Conservation (phyloP, 1,140 invertebrate genomes). For the Sarcophaga peregrina region DNA sequence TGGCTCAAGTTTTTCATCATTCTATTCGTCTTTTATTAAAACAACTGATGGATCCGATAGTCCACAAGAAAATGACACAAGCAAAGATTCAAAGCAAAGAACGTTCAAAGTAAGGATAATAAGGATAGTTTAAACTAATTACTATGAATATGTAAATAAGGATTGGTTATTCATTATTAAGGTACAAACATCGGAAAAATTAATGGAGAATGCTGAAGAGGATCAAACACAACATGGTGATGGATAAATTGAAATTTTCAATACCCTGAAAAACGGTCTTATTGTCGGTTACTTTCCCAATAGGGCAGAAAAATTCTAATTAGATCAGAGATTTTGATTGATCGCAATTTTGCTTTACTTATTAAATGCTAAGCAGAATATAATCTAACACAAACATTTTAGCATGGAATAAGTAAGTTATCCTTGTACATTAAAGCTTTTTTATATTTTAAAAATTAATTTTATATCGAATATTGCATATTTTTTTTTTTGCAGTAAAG, state of each 20-base stretch:
- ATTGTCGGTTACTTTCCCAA: too few relatives aligned
- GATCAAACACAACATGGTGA: constrained; percentile 60
- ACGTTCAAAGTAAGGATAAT: constrained; percentile 54
- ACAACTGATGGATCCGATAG: constrained; percentile 67
- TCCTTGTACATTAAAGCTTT: background rate
- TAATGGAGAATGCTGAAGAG: constrained; percentile 57
- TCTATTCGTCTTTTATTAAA: constrained; percentile 70
- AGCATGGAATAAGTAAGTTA: background rate
- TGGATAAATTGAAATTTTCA: constrained; percentile 48
- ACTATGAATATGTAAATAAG: background rate
- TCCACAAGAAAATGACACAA: constrained; percentile 56
- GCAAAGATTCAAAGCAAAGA: constrained; percentile 56
- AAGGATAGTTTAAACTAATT: background rate
- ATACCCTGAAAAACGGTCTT: background rate
- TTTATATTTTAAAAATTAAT: background rate
- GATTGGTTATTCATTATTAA: constrained; percentile 10
- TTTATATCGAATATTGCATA: too few relatives aligned
- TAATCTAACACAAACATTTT: background rate
- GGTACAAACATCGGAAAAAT: constrained; percentile 43
- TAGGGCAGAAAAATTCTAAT: too few relatives aligned
- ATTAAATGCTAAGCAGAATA: background rate
- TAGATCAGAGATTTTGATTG: too few relatives aligned
- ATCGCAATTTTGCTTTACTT: too few relatives aligned
- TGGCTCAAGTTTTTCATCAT: constrained; percentile 70
- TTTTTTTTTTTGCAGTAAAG: background rate